phyloP scores from a whole-genome alignment of 2,797 vertebrate genomes.

The Eulemur rubriventer region DNA sequence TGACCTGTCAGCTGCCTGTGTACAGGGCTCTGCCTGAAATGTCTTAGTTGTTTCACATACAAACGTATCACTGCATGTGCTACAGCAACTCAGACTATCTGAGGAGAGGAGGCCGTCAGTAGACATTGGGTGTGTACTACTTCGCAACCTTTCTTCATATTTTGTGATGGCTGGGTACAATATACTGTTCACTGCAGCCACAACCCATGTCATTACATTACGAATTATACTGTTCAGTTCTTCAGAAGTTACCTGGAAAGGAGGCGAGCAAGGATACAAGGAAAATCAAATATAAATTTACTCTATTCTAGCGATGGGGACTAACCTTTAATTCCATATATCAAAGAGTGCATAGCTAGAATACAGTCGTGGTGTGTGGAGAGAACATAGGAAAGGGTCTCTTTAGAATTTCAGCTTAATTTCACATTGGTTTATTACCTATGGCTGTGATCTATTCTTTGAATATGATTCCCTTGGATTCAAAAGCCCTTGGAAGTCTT shows the following conservation, averaged over 20 bases:
- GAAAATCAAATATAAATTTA: constrained; percentile 22
- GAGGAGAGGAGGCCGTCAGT: constrained; percentile 15
- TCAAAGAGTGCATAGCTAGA: constrained; percentile 4
- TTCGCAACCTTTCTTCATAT: constrained; percentile 56
- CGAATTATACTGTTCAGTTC: constrained; percentile 66
- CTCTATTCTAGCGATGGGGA: background rate
- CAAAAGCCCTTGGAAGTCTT: background rate
- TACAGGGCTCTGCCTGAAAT: constrained; percentile 34
- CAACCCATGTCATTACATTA: constrained; percentile 68
- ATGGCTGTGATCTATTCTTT: background rate
- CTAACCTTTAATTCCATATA: background rate
- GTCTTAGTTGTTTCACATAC: background rate
- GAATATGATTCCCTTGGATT: constrained; percentile 34
- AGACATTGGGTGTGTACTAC: background rate
- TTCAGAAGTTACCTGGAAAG: constrained; percentile 63
- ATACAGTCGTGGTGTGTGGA: background rate
- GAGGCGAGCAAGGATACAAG: background rate
- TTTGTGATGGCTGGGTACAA: constrained; percentile 71
- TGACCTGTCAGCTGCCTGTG: background rate
- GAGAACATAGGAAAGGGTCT: background rate
- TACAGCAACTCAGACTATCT: constrained; percentile 31
- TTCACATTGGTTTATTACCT: constrained; percentile 21
- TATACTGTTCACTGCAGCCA: constrained; percentile 63
- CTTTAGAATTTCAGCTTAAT: background rate
- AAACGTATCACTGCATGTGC: constrained; percentile 49